A percentile compares a stretch with the other conserved stretches of the same genome.
Evolutionary conservation across 2,113 vertebrate genomes (phyloP).

Genomic region (Holacanthus passer): DNA sequence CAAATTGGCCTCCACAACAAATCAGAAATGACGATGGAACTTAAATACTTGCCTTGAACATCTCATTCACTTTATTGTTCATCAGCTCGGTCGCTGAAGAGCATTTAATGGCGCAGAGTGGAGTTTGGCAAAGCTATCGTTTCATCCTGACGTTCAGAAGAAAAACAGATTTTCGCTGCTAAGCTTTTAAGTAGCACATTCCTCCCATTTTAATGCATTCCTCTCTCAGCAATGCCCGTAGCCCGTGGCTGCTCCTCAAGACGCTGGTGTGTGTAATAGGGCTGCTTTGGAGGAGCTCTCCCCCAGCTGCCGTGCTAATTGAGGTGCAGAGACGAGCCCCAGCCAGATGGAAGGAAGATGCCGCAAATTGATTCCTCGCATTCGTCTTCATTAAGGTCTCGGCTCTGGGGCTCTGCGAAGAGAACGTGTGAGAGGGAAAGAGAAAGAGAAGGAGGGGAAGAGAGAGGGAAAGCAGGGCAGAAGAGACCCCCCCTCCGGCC

Average conservation of each 20-base stretch:
- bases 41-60: conserved; percentile 9
- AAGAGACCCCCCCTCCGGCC: conserved; percentile 44
- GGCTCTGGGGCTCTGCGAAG: conserved; percentile 70
- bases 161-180: conserved; percentile 42
- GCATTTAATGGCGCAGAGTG: conserved; percentile 23
- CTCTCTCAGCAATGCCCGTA: conserved; percentile 54
- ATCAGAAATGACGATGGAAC: conserved; percentile 5
- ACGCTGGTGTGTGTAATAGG: conserved; percentile 74
- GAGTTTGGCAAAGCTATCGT: conserved; percentile 49
- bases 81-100: conserved; percentile 38
- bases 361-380: conserved; percentile 85
- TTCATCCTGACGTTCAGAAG: conserved; percentile 42
- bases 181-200: conserved; percentile 70
- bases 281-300: conserved; percentile 78
- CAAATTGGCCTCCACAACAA: conserved; percentile 6
- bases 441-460: conserved; percentile 44
- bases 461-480: conserved; percentile 51
- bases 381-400: conserved; percentile 87
- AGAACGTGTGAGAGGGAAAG: conserved; percentile 47
- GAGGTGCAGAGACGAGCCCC: conserved; percentile 77
- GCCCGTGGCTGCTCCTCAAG: conserved; percentile 59
- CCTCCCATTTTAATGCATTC: conserved; percentile 52
- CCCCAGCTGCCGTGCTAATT: conserved; percentile 85
- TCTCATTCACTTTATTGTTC: conserved; percentile 31
- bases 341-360: conserved; percentile 85